Evolutionary conservation across 2,797 vertebrate species (phyloP), one percentile per base, ranked within the genome.

Genomic region (Sciurus carolinensis): DNA sequence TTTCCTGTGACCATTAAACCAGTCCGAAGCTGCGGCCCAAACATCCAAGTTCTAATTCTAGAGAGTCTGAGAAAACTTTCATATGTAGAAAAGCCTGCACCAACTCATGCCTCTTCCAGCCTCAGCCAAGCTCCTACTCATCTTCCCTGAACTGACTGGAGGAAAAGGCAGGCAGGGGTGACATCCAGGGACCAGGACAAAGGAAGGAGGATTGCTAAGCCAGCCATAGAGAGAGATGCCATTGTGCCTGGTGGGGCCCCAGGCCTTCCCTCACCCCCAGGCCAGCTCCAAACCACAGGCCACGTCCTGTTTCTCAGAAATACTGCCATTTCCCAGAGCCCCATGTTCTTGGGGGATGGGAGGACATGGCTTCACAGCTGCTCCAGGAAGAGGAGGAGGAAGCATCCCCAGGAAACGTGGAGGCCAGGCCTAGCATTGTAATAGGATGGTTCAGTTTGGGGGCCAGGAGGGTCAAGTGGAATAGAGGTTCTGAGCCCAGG

Each of bases 231-330:
- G 84, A 97, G 72, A 89, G 62, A 80, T 81, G n/a, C 77, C 62
- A 76, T 90, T 95, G 95, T 97, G 69, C 39, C 66, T 11, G 3
- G 42, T 92, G 30, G 76, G 67, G 89, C 96, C 93, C 85, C 87
- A 77, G 94, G 95, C 92, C 88, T 96, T 97, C 86, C 90, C 76
- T 95, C 10, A 85, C n/a, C 28, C 85, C 81, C 13, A 94, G 91
- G 86, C 92, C 47, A 92, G 80, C 67, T 87, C 39, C 66, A 96
- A 95, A 94, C 95, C 86, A 91, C 80, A 96, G 91, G 83, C 50
- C 36, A 93, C n/a, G 39, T 95, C 91, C 42, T 73, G 72, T 87
- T 98, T 97, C 97, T 95, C 91, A 96, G 97, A 98, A 97, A 87
- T 33, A 39, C n/a, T 52, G 59, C 82, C 72, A 80, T 96, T 97